phyloP scores from a whole-genome alignment of 2,113 vertebrate species.

The Microtus montanus region DNA sequence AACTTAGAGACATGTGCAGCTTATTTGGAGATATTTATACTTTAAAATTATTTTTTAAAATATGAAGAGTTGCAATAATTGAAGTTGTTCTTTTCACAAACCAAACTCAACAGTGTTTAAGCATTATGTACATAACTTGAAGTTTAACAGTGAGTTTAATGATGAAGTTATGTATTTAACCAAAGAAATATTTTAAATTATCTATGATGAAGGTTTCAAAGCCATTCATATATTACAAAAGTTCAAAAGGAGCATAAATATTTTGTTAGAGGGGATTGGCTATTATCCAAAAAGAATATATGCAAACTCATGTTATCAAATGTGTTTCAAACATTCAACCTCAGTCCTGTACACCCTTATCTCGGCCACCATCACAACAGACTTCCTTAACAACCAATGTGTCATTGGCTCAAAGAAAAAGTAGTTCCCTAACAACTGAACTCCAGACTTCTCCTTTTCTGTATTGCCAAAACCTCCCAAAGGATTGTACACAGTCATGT shows the following conservation, averaged over 20 bases:
- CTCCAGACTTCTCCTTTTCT: background rate
- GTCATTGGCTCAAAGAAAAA: constrained; percentile 6
- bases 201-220: background rate
- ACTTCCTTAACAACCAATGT: background rate
- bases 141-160: constrained; percentile 47
- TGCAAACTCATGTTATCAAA: background rate
- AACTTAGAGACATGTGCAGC: constrained; percentile 38
- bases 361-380: background rate
- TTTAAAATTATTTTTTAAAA: constrained; percentile 61
- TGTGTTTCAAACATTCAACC: background rate
- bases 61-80: constrained; percentile 59
- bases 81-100: constrained; percentile 48
- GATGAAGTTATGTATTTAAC: background rate
- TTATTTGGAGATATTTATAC: constrained; percentile 63
- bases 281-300: background rate
- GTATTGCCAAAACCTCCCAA: background rate
- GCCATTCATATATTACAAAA: background rate
- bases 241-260: background rate
- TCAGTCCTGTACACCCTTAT: background rate
- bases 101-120: constrained; percentile 45
- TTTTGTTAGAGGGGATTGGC: background rate
- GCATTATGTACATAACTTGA: background rate
- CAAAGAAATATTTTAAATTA: constrained; percentile 40
- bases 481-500: background rate
- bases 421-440: background rate